Evolutionary conservation across 2,113 vertebrate genomes (phyloP).

Genomic region (Limanda limanda): DNA sequence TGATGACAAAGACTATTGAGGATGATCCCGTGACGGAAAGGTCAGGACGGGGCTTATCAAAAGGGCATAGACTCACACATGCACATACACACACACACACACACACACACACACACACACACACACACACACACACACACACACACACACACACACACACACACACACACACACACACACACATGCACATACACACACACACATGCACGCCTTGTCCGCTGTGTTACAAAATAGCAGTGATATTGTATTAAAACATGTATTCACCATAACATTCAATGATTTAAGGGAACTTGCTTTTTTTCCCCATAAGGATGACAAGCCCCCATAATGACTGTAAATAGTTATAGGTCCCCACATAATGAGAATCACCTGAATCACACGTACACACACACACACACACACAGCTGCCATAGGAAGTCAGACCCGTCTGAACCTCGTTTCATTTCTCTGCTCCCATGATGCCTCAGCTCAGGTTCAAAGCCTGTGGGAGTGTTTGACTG

Average conservation of each 20-base stretch:
- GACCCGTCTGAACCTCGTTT: not conserved
- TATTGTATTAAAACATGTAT: constrained; percentile 4
- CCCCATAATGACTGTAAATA: no score
- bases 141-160: no score
- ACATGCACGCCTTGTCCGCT: constrained; percentile 28
- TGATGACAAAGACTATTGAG: constrained; percentile 46
- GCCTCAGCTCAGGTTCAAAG: constrained; percentile 65
- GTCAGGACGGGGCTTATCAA: constrained; percentile 49
- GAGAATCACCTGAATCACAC: no score
- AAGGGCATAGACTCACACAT: constrained; percentile 23
- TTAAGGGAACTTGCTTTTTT: no score
- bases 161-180: not conserved
- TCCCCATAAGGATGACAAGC: no score
- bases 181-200: no score
- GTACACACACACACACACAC: not conserved
- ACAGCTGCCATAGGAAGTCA: constrained; percentile 30
- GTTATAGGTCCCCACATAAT: no score
- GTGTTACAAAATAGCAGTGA: constrained; percentile 57
- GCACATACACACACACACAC: no score
- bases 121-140: not conserved
- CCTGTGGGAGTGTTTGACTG: constrained; percentile 34
- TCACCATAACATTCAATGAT: no score
- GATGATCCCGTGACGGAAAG: constrained; percentile 43
- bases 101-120: not conserved
- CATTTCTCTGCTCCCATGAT: constrained; percentile 47